Percentiles rank a stretch among this genome's conserved stretches.
Evolutionary conservation across 2,888 invertebrate genomes (phyloP).

Genomic region (Tryphoninae sp.): DNA sequence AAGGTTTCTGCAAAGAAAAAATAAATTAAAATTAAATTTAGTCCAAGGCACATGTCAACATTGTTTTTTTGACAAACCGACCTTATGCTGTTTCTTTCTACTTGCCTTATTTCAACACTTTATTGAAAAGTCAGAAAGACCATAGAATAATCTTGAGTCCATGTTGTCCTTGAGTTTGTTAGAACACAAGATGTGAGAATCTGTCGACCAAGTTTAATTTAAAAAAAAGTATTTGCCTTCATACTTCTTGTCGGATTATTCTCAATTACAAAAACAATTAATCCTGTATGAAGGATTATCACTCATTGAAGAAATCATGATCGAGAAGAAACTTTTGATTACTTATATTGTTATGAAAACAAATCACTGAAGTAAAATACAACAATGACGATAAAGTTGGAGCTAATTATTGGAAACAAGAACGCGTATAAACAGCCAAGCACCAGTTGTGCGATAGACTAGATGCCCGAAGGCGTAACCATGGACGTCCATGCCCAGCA

Average conservation of each 20-base stretch:
- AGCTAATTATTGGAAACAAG: background rate
- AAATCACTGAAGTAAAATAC: conserved; percentile 4
- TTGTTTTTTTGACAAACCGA: too few relatives aligned
- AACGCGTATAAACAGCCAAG: conserved; percentile 18
- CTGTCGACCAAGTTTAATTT: too few relatives aligned
- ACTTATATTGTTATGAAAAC: background rate
- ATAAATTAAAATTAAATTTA: too few relatives aligned
- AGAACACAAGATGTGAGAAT: too few relatives aligned
- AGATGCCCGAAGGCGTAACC: conserved; percentile 56
- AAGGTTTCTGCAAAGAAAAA: too few relatives aligned
- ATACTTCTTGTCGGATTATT: background rate
- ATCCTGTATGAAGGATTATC: too few relatives aligned
- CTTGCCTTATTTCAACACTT: too few relatives aligned
- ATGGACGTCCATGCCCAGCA: conserved; percentile 52
- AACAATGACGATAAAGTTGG: background rate
- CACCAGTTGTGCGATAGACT: conserved; percentile 11
- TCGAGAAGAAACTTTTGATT: background rate
- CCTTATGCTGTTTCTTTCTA: too few relatives aligned
- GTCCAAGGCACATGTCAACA: too few relatives aligned
- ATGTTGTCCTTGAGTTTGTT: too few relatives aligned
- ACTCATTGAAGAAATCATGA: background rate
- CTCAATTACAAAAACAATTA: background rate
- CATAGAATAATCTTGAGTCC: too few relatives aligned
- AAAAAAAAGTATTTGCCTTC: background rate
- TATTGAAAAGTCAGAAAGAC: too few relatives aligned